These are phyloP conservation scores for Phymatocera aterrima DNA, from an alignment of 2,888 invertebrate species.

Conservation along the genomic window DNA sequence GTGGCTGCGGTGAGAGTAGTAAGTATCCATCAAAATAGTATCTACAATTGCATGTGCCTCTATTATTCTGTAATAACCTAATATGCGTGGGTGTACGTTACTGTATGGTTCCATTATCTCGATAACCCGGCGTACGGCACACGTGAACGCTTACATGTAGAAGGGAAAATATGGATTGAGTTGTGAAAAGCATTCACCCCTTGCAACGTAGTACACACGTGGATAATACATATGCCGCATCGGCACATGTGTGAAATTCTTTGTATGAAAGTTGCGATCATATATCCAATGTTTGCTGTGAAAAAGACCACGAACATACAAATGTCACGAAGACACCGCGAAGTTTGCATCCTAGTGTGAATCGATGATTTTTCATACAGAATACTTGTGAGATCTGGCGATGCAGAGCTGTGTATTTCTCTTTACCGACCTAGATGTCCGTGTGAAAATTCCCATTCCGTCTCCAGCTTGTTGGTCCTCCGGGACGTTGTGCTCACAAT, in stretches of 20 bases:
- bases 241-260: too few relatives aligned
- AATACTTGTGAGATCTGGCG: too few relatives aligned
- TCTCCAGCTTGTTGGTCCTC: too few relatives aligned
- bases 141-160: background rate
- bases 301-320: background rate
- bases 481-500: too few relatives aligned
- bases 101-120: background rate
- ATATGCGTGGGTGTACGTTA: constrained; percentile 26
- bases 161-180: background rate
- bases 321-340: background rate
- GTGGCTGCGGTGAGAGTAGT: background rate
- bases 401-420: too few relatives aligned
- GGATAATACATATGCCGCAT: too few relatives aligned
- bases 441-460: too few relatives aligned
- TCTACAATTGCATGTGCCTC: constrained; percentile 1
- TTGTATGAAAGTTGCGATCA: too few relatives aligned
- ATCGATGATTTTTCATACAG: too few relatives aligned
- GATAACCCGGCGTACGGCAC: constrained; percentile 7
- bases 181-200: background rate
- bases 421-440: too few relatives aligned
- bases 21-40: constrained; percentile 10
- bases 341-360: background rate
- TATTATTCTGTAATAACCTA: constrained; percentile 38
- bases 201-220: background rate
- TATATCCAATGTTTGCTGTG: background rate